Percentiles rank a stretch among this genome's conserved stretches.
Evolutionary conservation across 30 jellyfish, hydroid and myxozoan genomes (phyloP).

Genomic region (Nemopilema nomurai): DNA sequence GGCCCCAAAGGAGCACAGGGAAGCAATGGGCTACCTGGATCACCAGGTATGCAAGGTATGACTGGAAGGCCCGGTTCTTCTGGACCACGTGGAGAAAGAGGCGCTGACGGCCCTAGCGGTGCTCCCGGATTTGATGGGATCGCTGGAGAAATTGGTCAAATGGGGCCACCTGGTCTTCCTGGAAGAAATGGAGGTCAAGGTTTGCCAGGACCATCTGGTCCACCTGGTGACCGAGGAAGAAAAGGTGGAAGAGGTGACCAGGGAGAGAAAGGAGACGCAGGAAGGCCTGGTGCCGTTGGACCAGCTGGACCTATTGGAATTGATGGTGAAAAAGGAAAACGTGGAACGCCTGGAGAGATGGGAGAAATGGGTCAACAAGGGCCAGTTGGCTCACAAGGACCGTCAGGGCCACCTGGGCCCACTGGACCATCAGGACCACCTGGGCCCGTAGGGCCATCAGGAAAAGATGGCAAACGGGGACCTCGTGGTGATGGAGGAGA

Average conservation of each 20-base stretch:
- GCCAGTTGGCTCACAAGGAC: constrained; percentile 87
- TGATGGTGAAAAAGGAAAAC: constrained; percentile 58
- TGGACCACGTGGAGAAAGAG: constrained; percentile 80
- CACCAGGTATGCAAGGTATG: constrained; percentile 78
- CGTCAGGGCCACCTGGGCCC: constrained; percentile 90
- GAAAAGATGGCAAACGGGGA: constrained; percentile 93
- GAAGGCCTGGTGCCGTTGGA: constrained; percentile 90
- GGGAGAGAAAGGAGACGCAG: constrained; percentile 93
- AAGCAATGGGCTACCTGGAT: constrained; percentile 76
- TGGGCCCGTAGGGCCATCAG: constrained; percentile 91
- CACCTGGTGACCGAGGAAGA: constrained; percentile 86
- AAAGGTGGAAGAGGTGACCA: constrained; percentile 80
- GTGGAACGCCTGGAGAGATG: constrained; percentile 61
- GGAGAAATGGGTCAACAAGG: constrained; percentile 95
- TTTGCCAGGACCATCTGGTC: constrained; percentile 80
- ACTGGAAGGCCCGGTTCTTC: constrained; percentile 66
- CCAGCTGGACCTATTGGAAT: constrained; percentile 67
- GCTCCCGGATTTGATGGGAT: constrained; percentile 66
- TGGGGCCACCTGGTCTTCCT: constrained; percentile 77
- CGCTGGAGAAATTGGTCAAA: constrained; percentile 72
- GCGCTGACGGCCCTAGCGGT: constrained; percentile 74
- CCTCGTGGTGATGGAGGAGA: constrained; percentile 85
- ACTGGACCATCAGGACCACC: constrained; percentile 95
- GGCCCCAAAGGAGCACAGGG: constrained; percentile 91
- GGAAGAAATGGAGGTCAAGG: constrained; percentile 88